phyloP scores from a whole-genome alignment of 2,888 invertebrate species.

The Lordiphosa andalusiaca region DNA sequence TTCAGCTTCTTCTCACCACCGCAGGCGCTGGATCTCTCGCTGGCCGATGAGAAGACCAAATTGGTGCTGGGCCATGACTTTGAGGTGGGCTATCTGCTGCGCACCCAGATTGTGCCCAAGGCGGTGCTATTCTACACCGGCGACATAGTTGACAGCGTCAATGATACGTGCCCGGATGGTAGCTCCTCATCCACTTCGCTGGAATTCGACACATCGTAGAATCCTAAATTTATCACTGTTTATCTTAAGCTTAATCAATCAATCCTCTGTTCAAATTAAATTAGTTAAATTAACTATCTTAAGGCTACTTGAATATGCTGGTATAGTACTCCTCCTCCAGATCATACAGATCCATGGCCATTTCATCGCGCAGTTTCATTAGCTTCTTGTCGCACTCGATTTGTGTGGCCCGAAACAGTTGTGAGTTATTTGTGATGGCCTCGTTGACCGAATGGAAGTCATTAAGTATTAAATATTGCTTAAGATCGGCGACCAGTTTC shows the following conservation, averaged over 20 bases:
- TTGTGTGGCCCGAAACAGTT: constrained; percentile 93
- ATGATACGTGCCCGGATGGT: constrained; percentile 35
- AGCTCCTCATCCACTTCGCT: constrained; percentile 51
- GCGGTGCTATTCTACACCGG: constrained; percentile 62
- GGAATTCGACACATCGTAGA: constrained; percentile 13
- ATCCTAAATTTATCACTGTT: neutral
- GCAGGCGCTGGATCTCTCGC: constrained; percentile 45
- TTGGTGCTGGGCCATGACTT: constrained; percentile 53
- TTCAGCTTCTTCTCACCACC: constrained; percentile 62
- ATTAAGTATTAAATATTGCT: constrained; percentile 97
- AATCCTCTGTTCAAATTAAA: neutral
- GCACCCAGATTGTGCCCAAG: constrained; percentile 62
- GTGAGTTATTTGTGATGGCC: constrained; percentile 96
- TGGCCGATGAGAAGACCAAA: constrained; percentile 61
- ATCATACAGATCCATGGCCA: constrained; percentile 89
- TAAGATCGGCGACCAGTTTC: constrained; percentile 98
- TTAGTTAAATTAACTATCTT: neutral
- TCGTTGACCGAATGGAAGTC: constrained; percentile 99
- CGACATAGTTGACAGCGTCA: constrained; percentile 52
- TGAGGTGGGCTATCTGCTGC: constrained; percentile 56
- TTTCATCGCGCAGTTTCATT: constrained; percentile 94
- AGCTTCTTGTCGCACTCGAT: constrained; percentile 96
- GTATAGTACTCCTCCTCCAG: constrained; percentile 81
- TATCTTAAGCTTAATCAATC: neutral
- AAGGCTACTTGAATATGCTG: constrained; percentile 78